Percentiles rank a stretch among this genome's conserved stretches.
Evolutionary conservation across 2,888 invertebrate species (phyloP).

Genomic region (Chymomyza fuscimana): DNA sequence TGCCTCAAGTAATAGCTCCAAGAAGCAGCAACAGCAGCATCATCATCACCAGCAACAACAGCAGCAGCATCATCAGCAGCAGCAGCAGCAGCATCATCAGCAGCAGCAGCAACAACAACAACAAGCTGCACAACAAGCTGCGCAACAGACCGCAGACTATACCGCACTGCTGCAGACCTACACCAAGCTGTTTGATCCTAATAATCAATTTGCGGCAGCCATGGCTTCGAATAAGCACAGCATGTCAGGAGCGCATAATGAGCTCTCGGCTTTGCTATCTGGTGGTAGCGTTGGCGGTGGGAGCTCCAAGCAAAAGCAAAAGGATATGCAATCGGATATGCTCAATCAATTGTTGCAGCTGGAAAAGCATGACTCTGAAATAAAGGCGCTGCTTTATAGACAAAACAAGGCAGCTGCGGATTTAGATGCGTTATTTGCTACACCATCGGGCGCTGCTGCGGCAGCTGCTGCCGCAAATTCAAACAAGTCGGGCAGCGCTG

Average conservation of each 20-base stretch:
- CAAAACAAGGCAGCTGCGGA: slow-evolving; percentile 78
- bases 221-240: slow-evolving; percentile 61
- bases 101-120: too few species aligned
- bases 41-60: slow-evolving; percentile 55
- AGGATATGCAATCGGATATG: slow-evolving; percentile 77
- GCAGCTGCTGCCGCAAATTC: slow-evolving; percentile 44
- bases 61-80: slow-evolving; percentile 58
- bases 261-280: slow-evolving; percentile 75
- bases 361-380: slow-evolving; percentile 77
- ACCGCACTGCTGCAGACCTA: slow-evolving; percentile 78
- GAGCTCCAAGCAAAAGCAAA: slow-evolving; percentile 64
- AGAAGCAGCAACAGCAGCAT: slow-evolving; percentile 55
- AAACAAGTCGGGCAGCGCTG: slow-evolving; percentile 46
- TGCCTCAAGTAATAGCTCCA: slow-evolving; percentile 37
- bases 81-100: slow-evolving; percentile 56
- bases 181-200: slow-evolving; percentile 78
- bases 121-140: slow-evolving; percentile 54
- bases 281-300: slow-evolving; percentile 60
- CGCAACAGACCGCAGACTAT: slow-evolving; percentile 73
- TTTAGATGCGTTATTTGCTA: slow-evolving; percentile 76
- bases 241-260: slow-evolving; percentile 69
- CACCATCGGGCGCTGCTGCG: slow-evolving; percentile 66
- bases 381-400: slow-evolving; percentile 76
- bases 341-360: slow-evolving; percentile 77
- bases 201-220: slow-evolving; percentile 73